A percentile compares a stretch with the other conserved stretches of the same genome.
phyloP scores from a whole-genome alignment of 1,140 invertebrate genomes.

The Gryon sp. region DNA sequence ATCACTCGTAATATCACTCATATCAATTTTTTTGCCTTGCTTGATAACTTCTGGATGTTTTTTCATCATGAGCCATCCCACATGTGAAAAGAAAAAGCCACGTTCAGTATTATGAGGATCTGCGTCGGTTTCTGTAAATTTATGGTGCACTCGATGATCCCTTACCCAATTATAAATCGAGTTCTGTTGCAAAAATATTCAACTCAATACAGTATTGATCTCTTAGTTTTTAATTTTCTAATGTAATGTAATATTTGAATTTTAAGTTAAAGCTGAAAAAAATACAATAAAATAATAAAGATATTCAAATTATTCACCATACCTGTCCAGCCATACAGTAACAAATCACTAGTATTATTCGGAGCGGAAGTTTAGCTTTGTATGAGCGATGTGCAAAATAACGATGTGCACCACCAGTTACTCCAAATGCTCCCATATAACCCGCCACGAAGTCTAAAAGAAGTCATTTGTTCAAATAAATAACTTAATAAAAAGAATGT shows the following conservation, averaged over 20 bases:
- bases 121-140: constrained; percentile 92
- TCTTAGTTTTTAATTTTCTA: too few species aligned
- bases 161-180: constrained; percentile 85
- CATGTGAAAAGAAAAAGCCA: constrained; percentile 95
- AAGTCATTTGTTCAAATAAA: too few species aligned
- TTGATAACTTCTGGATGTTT: constrained; percentile 91
- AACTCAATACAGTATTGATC: too few species aligned
- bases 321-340: constrained; percentile 88
- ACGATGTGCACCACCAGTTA: constrained; percentile 91
- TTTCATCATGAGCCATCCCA: constrained; percentile 92
- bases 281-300: neutral
- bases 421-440: constrained; percentile 82
- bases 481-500: too few species aligned
- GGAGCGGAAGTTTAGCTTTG: constrained; percentile 88
- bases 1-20: constrained; percentile 88
- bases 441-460: constrained; percentile 78
- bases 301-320: constrained; percentile 54
- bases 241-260: neutral
- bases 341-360: constrained; percentile 85
- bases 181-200: constrained; percentile 77
- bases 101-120: constrained; percentile 93
- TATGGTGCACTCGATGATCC: constrained; percentile 94
- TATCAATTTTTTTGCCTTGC: constrained; percentile 87
- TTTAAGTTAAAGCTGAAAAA: too few species aligned
- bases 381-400: constrained; percentile 91